Evolutionary conservation across 2,888 invertebrate species (phyloP).

Genomic region (Napeogenes inachia): DNA sequence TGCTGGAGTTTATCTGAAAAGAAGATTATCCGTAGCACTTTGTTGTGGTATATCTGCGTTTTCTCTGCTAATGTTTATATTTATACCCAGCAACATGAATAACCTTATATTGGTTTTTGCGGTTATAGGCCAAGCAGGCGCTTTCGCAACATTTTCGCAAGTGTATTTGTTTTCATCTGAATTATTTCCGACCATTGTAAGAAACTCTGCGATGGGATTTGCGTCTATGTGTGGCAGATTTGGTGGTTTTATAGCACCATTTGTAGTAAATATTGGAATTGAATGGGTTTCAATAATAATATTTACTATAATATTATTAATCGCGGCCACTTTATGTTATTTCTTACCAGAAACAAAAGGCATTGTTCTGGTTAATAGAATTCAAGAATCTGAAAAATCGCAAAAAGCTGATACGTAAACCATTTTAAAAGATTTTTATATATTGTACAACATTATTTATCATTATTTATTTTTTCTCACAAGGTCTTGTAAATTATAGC

Average conservation of each 20-base stretch:
- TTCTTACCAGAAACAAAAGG: conserved; percentile 65
- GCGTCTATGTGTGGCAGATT: conserved; percentile 82
- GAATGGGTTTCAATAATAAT: conserved; percentile 62
- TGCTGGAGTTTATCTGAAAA: conserved; percentile 50
- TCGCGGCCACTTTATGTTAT: conserved; percentile 53
- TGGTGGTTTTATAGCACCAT: conserved; percentile 83
- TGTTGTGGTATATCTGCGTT: conserved; percentile 52
- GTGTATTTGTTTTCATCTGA: conserved; percentile 86
- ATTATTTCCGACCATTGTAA: conserved; percentile 86
- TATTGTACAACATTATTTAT: no score
- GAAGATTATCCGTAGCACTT: conserved; percentile 50
- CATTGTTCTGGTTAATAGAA: conserved; percentile 58
- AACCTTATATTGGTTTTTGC: conserved; percentile 81
- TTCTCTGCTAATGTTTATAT: conserved; percentile 55
- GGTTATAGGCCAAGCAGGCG: conserved; percentile 85
- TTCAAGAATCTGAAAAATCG: conserved; percentile 51
- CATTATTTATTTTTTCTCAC: no score
- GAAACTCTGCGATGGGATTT: conserved; percentile 87
- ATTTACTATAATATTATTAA: conserved; percentile 55
- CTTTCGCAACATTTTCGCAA: conserved; percentile 81
- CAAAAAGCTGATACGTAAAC: conserved; percentile 8
- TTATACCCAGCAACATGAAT: conserved; percentile 48
- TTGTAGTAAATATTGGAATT: conserved; percentile 76
- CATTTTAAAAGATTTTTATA: background rate
- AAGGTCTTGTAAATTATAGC: no score